These are phyloP conservation scores for Kobus ellipsiprymnus DNA, from an alignment of 2,113 vertebrate genomes.

Conservation along the genomic window DNA sequence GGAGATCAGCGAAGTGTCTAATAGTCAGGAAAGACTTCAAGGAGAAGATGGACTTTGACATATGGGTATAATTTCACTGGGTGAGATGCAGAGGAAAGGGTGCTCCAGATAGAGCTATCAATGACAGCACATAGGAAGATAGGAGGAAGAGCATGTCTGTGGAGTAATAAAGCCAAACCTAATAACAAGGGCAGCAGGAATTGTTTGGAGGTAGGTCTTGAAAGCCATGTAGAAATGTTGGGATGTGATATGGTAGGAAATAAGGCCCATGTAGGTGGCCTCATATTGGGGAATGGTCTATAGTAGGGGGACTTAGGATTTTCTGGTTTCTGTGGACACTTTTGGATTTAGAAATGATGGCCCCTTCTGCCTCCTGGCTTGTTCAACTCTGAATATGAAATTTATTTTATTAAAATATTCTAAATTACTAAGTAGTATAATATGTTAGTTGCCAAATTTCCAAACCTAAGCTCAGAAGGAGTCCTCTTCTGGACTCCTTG, in stretches of 20 bases:
- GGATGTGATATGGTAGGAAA: neutral
- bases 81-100: neutral
- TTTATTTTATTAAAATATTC: conserved; percentile 18
- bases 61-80: neutral
- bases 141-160: neutral
- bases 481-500: neutral
- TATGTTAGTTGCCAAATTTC: conserved; percentile 17
- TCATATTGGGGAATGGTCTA: neutral
- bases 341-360: conserved; percentile 11
- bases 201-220: neutral
- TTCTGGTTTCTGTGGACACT: neutral
- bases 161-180: neutral
- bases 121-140: neutral
- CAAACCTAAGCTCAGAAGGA: neutral
- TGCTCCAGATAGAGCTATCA: neutral
- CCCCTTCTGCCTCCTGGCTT: neutral
- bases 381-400: conserved; percentile 8
- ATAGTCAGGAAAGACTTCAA: neutral
- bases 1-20: neutral
- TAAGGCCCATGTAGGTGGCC: neutral
- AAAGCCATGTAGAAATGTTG: conserved; percentile 16
- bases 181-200: neutral
- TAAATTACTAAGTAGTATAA: conserved; percentile 10
- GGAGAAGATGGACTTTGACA: neutral
- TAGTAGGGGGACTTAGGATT: neutral